Evolutionary conservation across 2,113 vertebrate species (phyloP), one percentile per base, ranked within the genome.

Genomic region (Nerophis lumbriciformis): DNA sequence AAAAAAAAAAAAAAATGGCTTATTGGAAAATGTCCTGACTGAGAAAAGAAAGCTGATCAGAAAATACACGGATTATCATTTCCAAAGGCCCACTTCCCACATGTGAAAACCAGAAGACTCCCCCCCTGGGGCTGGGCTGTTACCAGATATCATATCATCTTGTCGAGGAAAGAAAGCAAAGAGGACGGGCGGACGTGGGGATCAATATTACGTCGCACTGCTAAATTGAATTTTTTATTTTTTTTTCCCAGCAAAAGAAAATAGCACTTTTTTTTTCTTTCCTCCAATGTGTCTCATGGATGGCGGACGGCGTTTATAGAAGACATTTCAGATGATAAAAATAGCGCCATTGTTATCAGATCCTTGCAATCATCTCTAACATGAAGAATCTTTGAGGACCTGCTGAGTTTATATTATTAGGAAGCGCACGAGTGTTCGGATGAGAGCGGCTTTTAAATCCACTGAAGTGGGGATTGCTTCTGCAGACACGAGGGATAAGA

Each of bases 391-490:
- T 75, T 45, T 49, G 14, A 14, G 49, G 21, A 35, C 9, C n/a
- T 42, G 38, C 11, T 3, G 13, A 1, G 48, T 63, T 71, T 19
- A 10, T 73, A 63, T 68, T 69, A 59, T 75, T 59, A 51, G 63
- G 68, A 55, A 45, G 42, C 13, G 6, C 45, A 4, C 8, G 44
- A 16, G 52, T 61, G 45, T 59, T 36, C 15, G 12, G 50, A 62
- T 45, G 69, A 69, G 63, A 47, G 11, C 48, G 53, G 7, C 44
- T 13, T 67, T 75, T 75, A 60, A 82, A 71, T 61, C 63, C 35
- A 19, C 57, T 74, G 60, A 74, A 82, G 70, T 65, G 61, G 59
- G 42, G 57, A 67, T 65, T 61, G 56, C 61, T 63, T 80, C 71
- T 71, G 15, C 11, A 66, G n/a, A 59, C 36, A 63, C 38, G 15